Percentiles rank a stretch among this genome's conserved stretches.
phyloP scores from a whole-genome alignment of 2,797 vertebrate genomes.

The Melanotaenia boesemani region DNA sequence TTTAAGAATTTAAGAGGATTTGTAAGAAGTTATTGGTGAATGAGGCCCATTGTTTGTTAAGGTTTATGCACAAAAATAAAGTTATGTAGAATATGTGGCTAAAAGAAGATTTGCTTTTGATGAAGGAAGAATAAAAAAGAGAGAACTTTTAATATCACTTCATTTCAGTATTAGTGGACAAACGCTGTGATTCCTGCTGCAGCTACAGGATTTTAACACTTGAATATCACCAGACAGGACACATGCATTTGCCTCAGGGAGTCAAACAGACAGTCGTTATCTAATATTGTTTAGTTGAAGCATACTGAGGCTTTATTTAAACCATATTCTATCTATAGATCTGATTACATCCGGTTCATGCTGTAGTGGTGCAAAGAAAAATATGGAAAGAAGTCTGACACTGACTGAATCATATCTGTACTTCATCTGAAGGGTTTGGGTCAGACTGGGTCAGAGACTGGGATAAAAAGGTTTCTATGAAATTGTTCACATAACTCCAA shows the following conservation, averaged over 20 bases:
- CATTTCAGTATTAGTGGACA: not conserved
- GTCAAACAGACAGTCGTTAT: not conserved
- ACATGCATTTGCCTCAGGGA: not conserved
- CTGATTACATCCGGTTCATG: not conserved
- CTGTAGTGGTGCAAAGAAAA: not conserved
- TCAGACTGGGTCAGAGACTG: not conserved
- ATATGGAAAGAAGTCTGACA: not conserved
- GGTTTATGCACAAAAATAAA: not conserved
- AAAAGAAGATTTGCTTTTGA: not conserved
- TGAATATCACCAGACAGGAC: not conserved
- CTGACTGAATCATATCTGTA: not conserved
- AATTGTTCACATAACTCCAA: not conserved
- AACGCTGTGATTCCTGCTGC: not conserved
- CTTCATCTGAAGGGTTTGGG: no score
- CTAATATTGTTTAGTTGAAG: constrained; percentile 5
- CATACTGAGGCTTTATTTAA: constrained; percentile 14
- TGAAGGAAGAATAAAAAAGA: not conserved
- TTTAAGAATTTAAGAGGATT: no score
- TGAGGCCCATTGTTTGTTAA: not conserved
- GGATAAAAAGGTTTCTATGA: not conserved
- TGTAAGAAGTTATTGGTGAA: no score
- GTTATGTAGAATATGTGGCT: not conserved
- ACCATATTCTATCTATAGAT: not conserved
- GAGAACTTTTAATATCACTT: not conserved
- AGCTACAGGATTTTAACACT: not conserved